phyloP scores from a whole-genome alignment of 2,113 vertebrate genomes.

The Pachycephala philippinensis region DNA sequence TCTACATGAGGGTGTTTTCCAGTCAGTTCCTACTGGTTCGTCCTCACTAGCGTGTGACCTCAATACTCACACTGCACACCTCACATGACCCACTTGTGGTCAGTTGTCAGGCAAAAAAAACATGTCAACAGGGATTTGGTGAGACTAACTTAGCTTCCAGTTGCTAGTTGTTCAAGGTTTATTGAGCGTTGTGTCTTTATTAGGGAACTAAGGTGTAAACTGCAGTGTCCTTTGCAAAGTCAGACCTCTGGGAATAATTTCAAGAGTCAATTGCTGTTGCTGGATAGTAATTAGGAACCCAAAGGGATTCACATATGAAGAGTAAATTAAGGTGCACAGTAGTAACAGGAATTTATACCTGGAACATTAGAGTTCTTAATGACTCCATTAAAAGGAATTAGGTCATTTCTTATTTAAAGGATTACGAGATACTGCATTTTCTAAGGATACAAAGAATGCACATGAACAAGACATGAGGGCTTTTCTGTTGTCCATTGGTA shows the following conservation, averaged over 20 bases:
- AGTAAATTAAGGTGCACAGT: conserved; percentile 67
- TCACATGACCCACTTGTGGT: conserved; percentile 29
- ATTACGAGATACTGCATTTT: conserved; percentile 42
- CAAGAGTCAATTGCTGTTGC: conserved; percentile 50
- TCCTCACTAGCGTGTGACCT: not conserved
- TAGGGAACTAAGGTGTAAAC: conserved; percentile 66
- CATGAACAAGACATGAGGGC: not conserved
- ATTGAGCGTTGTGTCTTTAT: conserved; percentile 67
- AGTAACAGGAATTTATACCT: conserved; percentile 57
- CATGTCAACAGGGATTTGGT: conserved; percentile 1
- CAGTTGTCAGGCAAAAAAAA: conserved; percentile 15
- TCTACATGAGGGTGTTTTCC: not conserved
- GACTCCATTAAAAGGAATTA: conserved; percentile 60
- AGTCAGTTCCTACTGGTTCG: not conserved
- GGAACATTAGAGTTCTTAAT: conserved; percentile 50
- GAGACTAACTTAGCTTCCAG: conserved; percentile 62
- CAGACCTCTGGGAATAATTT: conserved; percentile 66
- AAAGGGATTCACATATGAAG: conserved; percentile 53
- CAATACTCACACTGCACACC: not conserved
- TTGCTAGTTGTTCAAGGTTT: conserved; percentile 71
- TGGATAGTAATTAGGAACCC: conserved; percentile 65
- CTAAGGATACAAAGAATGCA: conserved; percentile 29
- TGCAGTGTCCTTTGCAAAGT: conserved; percentile 66
- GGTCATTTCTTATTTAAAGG: conserved; percentile 66
- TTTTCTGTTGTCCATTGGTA: conserved; percentile 2